Conservation (phyloP, 2,797 vertebrate species). For the Trematomus bernacchii region DNA sequence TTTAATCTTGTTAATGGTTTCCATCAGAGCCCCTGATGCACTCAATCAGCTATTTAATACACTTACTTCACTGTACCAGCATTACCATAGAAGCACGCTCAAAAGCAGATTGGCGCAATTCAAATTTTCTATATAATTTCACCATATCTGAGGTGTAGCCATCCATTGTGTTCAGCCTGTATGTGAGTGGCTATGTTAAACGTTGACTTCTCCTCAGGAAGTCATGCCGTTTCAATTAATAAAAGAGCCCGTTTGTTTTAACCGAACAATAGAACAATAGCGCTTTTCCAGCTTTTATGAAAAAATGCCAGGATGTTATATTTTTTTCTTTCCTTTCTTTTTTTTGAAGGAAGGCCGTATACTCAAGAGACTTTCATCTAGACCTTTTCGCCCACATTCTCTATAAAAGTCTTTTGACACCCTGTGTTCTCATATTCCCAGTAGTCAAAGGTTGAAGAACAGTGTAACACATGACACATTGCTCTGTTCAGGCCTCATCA, state of each 20-base stretch:
- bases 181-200: conserved; percentile 44
- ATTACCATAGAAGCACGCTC: conserved; percentile 41
- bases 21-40: conserved; percentile 77
- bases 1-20: conserved; percentile 84
- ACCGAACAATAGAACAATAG: conserved; percentile 83
- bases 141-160: conserved; percentile 39
- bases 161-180: conserved; percentile 28
- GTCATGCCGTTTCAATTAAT: conserved; percentile 71
- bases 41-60: conserved; percentile 78
- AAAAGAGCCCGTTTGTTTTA: conserved; percentile 52
- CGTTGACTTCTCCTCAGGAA: conserved; percentile 73
- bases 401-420: conserved; percentile 63
- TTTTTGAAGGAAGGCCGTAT: conserved; percentile 66
- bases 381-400: conserved; percentile 66
- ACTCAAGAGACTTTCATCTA: conserved; percentile 63
- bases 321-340: conserved; percentile 48
- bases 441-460: conserved; percentile 60
- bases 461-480: conserved; percentile 38
- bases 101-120: conserved; percentile 41
- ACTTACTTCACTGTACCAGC: conserved; percentile 69
- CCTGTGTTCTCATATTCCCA: conserved; percentile 54
- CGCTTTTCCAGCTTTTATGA: conserved; percentile 65
- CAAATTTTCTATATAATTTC: conserved; percentile 46
- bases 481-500: conserved; percentile 31
- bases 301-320: conserved; percentile 79